These are phyloP conservation scores for Antheraea yamamai DNA, from an alignment of 2,888 invertebrate species.

Conservation along the genomic window DNA sequence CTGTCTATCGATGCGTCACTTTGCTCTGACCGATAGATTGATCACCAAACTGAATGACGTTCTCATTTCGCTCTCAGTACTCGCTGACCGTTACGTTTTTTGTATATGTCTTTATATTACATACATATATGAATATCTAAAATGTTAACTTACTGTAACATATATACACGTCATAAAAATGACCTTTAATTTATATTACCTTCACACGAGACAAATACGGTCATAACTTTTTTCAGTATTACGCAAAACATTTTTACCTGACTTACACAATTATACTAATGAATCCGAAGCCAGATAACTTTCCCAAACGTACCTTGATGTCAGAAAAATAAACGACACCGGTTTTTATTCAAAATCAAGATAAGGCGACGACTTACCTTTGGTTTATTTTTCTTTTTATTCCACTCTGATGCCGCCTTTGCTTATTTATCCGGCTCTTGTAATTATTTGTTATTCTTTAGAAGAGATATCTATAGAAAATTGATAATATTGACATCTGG, in stretches of 20 bases:
- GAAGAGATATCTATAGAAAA: conserved; percentile 35
- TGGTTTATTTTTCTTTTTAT: conserved; percentile 54
- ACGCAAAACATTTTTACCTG: conserved; percentile 30
- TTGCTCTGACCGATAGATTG: conserved; percentile 63
- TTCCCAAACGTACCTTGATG: conserved; percentile 34
- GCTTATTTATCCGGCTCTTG: conserved; percentile 61
- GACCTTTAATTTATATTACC: conserved; percentile 16
- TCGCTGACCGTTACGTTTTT: conserved; percentile 30
- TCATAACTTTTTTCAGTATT: conserved; percentile 20
- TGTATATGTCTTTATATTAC: conserved; percentile 1
- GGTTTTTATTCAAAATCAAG: conserved; percentile 48
- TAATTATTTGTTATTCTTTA: conserved; percentile 55
- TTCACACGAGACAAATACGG: conserved; percentile 4
- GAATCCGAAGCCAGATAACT: conserved; percentile 40
- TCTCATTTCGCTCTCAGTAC: conserved; percentile 53
- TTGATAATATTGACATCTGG: background rate
- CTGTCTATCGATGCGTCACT: conserved; percentile 68
- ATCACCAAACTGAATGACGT: conserved; percentile 67
- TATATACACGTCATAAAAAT: conserved; percentile 18
- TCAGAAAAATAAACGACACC: conserved; percentile 41
- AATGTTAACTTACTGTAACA: background rate
- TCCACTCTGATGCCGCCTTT: conserved; percentile 40
- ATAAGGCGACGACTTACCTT: conserved; percentile 45
- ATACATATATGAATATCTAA: conserved; percentile 7
- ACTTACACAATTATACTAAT: conserved; percentile 45